Percentiles rank a stretch among this genome's conserved stretches.
phyloP scores from a whole-genome alignment of 2,113 vertebrate genomes.

The Galemys pyrenaicus region DNA sequence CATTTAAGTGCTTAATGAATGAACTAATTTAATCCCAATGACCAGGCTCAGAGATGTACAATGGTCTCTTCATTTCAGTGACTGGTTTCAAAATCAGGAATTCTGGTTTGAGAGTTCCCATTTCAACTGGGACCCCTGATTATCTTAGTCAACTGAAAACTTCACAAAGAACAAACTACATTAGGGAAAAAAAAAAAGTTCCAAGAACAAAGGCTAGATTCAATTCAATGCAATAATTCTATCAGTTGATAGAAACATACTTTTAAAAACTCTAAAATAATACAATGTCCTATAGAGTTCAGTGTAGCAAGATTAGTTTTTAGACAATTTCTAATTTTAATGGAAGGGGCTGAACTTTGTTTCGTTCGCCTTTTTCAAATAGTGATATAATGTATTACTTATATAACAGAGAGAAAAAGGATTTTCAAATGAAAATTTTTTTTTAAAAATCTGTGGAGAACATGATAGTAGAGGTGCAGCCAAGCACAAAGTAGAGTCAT shows the following conservation, averaged over 20 bases:
- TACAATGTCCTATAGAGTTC: background rate
- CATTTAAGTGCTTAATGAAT: background rate
- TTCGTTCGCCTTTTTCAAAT: background rate
- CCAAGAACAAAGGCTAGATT: background rate
- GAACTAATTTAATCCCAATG: background rate
- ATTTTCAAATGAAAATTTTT: background rate
- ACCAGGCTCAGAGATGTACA: background rate
- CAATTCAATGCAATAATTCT: background rate
- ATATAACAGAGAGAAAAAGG: background rate
- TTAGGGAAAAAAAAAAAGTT: background rate
- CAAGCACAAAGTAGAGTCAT: background rate
- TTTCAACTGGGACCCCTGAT: background rate
- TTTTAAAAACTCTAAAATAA: background rate
- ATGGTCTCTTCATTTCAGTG: background rate
- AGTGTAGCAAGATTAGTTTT: rapidly evolving
- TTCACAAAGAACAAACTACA: background rate
- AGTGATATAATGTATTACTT: background rate
- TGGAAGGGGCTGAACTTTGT: background rate
- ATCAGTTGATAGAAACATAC: background rate
- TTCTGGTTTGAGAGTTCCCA: background rate
- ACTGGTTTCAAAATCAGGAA: background rate
- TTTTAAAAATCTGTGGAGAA: background rate
- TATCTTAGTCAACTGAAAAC: background rate
- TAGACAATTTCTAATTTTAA: background rate
- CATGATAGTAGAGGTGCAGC: rapidly evolving